These are phyloP conservation scores for Papilio polyxenes DNA, from an alignment of 1,140 invertebrate species.

Conservation along the genomic window DNA sequence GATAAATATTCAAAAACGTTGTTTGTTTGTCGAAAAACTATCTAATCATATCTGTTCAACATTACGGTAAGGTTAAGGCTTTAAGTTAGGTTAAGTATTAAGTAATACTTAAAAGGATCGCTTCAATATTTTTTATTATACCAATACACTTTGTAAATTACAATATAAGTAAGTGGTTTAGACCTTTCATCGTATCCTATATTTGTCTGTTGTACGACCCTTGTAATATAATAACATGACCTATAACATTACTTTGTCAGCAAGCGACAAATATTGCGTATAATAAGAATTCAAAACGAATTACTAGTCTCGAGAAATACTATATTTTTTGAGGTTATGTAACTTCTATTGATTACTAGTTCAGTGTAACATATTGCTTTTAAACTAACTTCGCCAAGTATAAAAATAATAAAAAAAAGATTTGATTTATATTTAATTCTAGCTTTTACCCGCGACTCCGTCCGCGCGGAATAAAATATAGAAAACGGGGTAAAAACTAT, in stretches of 20 bases:
- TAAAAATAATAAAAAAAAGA: no score
- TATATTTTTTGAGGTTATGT: background rate
- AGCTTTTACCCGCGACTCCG: no score
- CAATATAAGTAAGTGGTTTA: conserved; percentile 21
- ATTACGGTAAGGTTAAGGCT: background rate
- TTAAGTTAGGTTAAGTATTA: background rate
- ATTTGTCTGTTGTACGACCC: conserved; percentile 2
- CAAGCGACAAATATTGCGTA: background rate
- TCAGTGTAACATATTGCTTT: no score
- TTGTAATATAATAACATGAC: conserved; percentile 12
- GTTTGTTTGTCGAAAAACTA: no score
- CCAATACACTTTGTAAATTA: conserved; percentile 11
- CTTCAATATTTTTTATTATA: conserved; percentile 16
- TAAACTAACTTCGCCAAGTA: no score
- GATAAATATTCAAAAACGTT: no score
- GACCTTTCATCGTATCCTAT: conserved; percentile 1
- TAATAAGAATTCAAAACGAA: background rate
- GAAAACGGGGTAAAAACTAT: no score
- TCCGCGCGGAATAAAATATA: no score
- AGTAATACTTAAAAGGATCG: background rate
- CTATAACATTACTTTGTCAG: conserved; percentile 18
- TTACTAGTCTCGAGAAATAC: background rate
- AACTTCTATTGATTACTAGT: no score
- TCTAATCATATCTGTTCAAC: background rate
- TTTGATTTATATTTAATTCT: no score